Conservation (phyloP, 2,888 invertebrate genomes). For the Caenorhabditis japonica region DNA sequence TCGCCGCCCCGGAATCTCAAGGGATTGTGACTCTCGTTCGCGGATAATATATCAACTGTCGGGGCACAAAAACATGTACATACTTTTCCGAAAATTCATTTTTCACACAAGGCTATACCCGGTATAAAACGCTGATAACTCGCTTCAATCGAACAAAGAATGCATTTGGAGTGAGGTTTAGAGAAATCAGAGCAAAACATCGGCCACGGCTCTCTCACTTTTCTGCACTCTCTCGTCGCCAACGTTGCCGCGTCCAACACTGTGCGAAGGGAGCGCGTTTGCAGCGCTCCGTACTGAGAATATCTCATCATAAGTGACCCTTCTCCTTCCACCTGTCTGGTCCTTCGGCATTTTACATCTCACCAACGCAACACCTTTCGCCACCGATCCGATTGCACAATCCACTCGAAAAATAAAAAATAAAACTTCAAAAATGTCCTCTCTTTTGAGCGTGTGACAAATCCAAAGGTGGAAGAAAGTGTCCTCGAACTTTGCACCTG, state of each 20-base stretch:
- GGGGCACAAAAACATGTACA: constrained; percentile 37
- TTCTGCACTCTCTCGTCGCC: no score
- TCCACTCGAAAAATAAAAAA: constrained; percentile 32
- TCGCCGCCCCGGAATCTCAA: constrained; percentile 29
- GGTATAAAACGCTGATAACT: no score
- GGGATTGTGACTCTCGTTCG: constrained; percentile 39
- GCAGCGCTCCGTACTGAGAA: no score
- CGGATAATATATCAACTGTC: constrained; percentile 48
- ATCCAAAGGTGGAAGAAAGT: no score
- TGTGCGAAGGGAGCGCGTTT: no score
- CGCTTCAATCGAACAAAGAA: no score
- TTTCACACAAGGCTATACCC: no score
- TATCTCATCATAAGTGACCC: background rate
- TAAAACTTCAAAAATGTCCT: constrained; percentile 19
- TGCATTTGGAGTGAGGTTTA: no score
- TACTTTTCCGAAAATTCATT: constrained; percentile 23
- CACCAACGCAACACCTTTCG: constrained; percentile 9
- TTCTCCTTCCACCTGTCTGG: background rate
- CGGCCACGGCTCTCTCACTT: no score
- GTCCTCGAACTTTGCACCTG: constrained; percentile 48
- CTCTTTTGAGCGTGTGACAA: constrained; percentile 15
- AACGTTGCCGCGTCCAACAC: no score
- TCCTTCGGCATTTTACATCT: constrained; percentile 2
- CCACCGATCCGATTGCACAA: constrained; percentile 33
- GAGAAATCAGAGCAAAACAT: no score